Percentiles rank a stretch among this genome's conserved stretches.
Conservation (phyloP, 2,113 vertebrate genomes). For the Salvelinus sp. region DNA sequence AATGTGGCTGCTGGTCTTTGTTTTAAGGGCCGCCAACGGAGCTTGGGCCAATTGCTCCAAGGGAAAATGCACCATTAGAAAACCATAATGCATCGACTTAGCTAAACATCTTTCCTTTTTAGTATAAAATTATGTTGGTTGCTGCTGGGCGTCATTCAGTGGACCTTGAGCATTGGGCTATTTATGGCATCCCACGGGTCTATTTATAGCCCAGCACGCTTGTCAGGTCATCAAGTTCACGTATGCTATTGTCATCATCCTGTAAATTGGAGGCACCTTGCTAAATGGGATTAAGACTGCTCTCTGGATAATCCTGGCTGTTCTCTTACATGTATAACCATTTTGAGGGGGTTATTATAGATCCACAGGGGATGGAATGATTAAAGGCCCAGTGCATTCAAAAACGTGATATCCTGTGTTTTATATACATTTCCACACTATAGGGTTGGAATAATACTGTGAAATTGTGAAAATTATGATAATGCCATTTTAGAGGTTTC, state of each 20-base stretch:
- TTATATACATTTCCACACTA: too few species aligned
- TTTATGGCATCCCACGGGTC: constrained; percentile 60
- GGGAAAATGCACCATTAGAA: constrained; percentile 3
- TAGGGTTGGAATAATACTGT: too few species aligned
- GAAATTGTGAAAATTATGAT: too few species aligned
- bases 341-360: background rate
- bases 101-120: constrained; percentile 21
- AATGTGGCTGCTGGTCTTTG: background rate
- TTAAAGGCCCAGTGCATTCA: too few species aligned
- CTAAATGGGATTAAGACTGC: constrained; percentile 49
- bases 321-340: background rate
- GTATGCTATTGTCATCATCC: constrained; percentile 50
- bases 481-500: too few species aligned
- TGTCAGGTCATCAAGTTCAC: constrained; percentile 54
- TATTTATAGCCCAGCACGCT: constrained; percentile 57
- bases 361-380: background rate
- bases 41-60: background rate
- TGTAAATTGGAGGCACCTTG: constrained; percentile 29
- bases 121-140: constrained; percentile 9
- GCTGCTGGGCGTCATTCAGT: constrained; percentile 44
- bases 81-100: background rate
- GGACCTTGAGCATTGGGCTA: constrained; percentile 52
- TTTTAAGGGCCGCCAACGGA: background rate
- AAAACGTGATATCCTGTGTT: too few species aligned
- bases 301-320: constrained; percentile 33